These are phyloP conservation scores for Mycalesis mineus DNA, from an alignment of 2,888 invertebrate species.

Conservation along the genomic window DNA sequence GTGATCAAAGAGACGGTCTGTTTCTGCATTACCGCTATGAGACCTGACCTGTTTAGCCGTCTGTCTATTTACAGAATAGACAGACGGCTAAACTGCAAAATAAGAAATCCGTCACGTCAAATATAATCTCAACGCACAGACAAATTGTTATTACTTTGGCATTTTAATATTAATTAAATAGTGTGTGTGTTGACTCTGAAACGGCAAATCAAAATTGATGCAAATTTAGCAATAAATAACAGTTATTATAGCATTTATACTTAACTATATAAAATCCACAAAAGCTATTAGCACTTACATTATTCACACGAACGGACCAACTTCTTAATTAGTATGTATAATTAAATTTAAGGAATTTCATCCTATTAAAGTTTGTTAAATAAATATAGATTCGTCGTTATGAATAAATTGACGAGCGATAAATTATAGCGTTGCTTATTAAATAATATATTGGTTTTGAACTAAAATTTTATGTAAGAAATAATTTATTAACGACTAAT, in stretches of 20 bases:
- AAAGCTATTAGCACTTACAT: background rate
- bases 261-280: background rate
- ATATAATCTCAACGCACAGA: no score
- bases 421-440: background rate
- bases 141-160: no score
- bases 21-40: no score
- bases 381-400: background rate
- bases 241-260: slow-evolving; percentile 7
- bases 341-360: background rate
- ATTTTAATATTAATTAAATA: no score
- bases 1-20: no score
- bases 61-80: no score
- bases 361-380: background rate
- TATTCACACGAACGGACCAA: slow-evolving; percentile 7
- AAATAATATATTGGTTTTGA: background rate
- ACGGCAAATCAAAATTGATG: background rate
- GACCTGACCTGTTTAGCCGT: no score
- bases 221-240: slow-evolving; percentile 7
- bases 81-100: no score
- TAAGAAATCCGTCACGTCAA: no score
- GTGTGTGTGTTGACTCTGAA: no score
- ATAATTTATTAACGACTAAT: slow-evolving; percentile 2
- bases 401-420: background rate
- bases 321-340: slow-evolving; percentile 1
- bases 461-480: background rate